Evolutionary conservation across 92 coral and sea anemone genomes (phyloP), one percentile per base, ranked within the genome.

Genomic region (Micromussa lordhowensis): DNA sequence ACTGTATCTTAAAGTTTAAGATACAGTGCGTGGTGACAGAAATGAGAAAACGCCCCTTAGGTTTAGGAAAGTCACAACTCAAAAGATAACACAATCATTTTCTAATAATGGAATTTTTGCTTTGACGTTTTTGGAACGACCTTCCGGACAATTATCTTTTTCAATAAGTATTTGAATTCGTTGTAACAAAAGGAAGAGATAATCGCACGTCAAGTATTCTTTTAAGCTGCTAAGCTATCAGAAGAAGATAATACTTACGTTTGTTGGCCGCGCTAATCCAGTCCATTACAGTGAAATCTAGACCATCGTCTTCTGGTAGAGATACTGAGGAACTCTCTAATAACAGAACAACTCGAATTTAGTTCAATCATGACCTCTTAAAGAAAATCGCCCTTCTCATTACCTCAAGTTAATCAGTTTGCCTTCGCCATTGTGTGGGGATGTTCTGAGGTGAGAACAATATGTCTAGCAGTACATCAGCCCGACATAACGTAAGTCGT

Each of bases 241-340:
- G 66, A 32, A 48, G 66, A 79, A 8, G 66, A 55, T 66, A 38
- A 57, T 57, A 31, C 95, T 91, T 88, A 93, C 96, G 89, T 88
- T 91, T 90, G 82, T 93, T 93, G 24, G 90, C 96, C 76, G 74
- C 89, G 77, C 91, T 93, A 53, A 93, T 93, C 79, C 90, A 87
- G 54, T 93, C 96, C 96, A 87, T 87, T 4, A 87, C 90, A 12
- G 90, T 80, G 57, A 80, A 79, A 48, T 81, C 85, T 19, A 79
- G 86, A 30, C 78, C 85, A 79, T 69, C 53, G 29, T 70, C 71
- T 28, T 26, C 26, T 10, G 86, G 40, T 31, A 57, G 70, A 24
- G 80, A 51, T 32, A 79, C 28, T 24, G 74, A 21, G 36, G 90
- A 70, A 3, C 59, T 68, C 14, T 66, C 83, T 86, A 35, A 35